A percentile compares a stretch with the other conserved stretches of the same genome.
These are phyloP conservation scores for Spatula versicolor DNA, from an alignment of 2,797 vertebrate species.

Conservation along the genomic window DNA sequence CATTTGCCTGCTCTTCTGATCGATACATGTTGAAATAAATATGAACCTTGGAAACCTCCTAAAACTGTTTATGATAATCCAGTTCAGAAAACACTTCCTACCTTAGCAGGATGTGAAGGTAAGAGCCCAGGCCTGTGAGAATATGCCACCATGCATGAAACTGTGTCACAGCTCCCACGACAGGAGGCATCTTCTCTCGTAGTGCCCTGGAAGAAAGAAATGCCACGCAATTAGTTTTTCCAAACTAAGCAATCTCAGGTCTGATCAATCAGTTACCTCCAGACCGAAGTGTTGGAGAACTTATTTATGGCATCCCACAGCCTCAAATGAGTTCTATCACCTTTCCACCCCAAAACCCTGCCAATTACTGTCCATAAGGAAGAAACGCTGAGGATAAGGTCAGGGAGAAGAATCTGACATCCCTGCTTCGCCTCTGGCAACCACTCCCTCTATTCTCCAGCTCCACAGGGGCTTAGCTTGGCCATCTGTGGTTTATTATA, in stretches of 20 bases:
- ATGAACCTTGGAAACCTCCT: neutral
- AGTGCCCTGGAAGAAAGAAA: slow-evolving; percentile 79
- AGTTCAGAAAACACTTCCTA: slow-evolving; percentile 61
- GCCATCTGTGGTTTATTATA: neutral
- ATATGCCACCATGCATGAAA: slow-evolving; percentile 99
- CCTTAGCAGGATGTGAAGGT: slow-evolving; percentile 97
- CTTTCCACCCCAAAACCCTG: neutral
- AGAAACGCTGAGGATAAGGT: neutral
- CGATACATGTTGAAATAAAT: neutral
- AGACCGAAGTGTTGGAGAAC: neutral
- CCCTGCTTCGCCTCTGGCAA: neutral
- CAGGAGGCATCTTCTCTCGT: slow-evolving; percentile 85
- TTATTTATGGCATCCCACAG: neutral
- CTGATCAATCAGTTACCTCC: neutral
- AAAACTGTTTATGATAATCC: neutral
- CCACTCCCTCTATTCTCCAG: neutral
- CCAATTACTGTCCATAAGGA: neutral
- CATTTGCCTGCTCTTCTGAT: neutral
- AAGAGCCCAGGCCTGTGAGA: slow-evolving; percentile 95
- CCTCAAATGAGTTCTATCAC: neutral
- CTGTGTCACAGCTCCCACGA: slow-evolving; percentile 90
- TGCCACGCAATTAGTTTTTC: rapidly evolving
- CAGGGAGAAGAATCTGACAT: neutral
- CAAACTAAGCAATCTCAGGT: neutral
- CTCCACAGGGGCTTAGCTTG: neutral